phyloP scores from a whole-genome alignment of 2,888 invertebrate genomes.

The Eugnorisma glareosa region DNA sequence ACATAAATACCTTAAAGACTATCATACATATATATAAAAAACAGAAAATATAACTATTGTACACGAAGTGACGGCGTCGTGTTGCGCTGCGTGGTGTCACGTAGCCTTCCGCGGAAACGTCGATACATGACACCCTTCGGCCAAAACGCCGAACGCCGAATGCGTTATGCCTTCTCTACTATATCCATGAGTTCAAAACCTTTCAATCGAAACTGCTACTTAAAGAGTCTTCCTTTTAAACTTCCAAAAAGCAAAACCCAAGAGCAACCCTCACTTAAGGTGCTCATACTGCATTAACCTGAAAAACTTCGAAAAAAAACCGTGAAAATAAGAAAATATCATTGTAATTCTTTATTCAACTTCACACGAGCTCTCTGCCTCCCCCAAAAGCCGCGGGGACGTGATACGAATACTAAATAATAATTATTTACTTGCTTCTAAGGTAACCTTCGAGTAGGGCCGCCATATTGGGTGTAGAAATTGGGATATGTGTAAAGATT shows the following conservation, averaged over 20 bases:
- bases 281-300: slow-evolving; percentile 1
- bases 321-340: slow-evolving; percentile 73
- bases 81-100: too few species aligned
- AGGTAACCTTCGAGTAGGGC: slow-evolving; percentile 61
- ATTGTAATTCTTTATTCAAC: slow-evolving; percentile 83
- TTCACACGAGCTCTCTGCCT: slow-evolving; percentile 76
- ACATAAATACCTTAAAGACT: too few species aligned
- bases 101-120: too few species aligned
- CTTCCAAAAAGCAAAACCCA: slow-evolving; percentile 3
- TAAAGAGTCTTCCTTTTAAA: not conserved
- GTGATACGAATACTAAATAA: slow-evolving; percentile 70
- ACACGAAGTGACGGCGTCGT: too few species aligned
- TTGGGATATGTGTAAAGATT: slow-evolving; percentile 1
- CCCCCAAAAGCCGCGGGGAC: slow-evolving; percentile 65
- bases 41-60: too few species aligned
- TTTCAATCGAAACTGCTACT: not conserved
- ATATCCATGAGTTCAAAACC: not conserved
- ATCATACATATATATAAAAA: too few species aligned
- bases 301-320: slow-evolving; percentile 58
- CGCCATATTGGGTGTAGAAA: not conserved
- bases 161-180: not conserved
- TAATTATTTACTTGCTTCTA: slow-evolving; percentile 71
- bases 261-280: not conserved
- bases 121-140: too few species aligned
- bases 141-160: too few species aligned